A percentile compares a stretch with the other conserved stretches of the same genome.
Evolutionary conservation across 2,888 invertebrate genomes (phyloP).

Genomic region (Tetrapedia diversipes): DNA sequence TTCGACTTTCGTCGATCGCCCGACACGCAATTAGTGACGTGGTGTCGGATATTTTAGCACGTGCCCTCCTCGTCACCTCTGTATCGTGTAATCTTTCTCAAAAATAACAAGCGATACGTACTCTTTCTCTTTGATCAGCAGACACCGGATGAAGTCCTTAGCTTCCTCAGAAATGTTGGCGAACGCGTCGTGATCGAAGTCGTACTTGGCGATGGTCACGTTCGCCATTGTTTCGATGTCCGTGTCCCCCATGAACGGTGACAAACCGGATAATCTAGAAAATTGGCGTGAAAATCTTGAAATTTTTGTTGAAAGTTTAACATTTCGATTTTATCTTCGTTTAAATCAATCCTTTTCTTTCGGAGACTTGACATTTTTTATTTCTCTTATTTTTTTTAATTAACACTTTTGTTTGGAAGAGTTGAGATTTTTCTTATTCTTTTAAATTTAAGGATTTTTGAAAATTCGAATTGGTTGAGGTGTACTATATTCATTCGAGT

Average conservation of each 20-base stretch:
- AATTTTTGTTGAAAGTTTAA: background rate
- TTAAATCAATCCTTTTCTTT: too few relatives aligned
- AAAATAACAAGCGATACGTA: constrained; percentile 84
- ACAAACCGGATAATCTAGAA: constrained; percentile 95
- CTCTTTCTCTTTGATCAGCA: constrained; percentile 96
- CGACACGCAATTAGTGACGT: constrained; percentile 11
- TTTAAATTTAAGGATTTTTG: too few relatives aligned
- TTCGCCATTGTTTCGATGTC: constrained; percentile 99
- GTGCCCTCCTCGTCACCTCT: constrained; percentile 18
- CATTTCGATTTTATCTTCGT: too few relatives aligned
- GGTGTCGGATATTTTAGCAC: constrained; percentile 31
- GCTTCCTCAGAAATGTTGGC: constrained; percentile 96
- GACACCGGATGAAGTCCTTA: constrained; percentile 96
- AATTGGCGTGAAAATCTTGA: background rate
- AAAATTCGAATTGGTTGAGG: too few relatives aligned
- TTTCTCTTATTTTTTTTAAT: too few relatives aligned
- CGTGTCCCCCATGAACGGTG: constrained; percentile 99
- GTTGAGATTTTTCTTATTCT: too few relatives aligned
- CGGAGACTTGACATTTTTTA: background rate
- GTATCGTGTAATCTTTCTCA: constrained; percentile 10
- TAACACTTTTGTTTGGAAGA: too few relatives aligned
- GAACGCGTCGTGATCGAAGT: constrained; percentile 98
- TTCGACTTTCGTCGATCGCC: constrained; percentile 32
- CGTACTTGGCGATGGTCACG: constrained; percentile 97
- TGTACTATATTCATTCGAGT: too few relatives aligned